A percentile compares a stretch with the other conserved stretches of the same genome.
phyloP scores from a whole-genome alignment of 2,888 invertebrate species.

The Erpobdella octoculata region DNA sequence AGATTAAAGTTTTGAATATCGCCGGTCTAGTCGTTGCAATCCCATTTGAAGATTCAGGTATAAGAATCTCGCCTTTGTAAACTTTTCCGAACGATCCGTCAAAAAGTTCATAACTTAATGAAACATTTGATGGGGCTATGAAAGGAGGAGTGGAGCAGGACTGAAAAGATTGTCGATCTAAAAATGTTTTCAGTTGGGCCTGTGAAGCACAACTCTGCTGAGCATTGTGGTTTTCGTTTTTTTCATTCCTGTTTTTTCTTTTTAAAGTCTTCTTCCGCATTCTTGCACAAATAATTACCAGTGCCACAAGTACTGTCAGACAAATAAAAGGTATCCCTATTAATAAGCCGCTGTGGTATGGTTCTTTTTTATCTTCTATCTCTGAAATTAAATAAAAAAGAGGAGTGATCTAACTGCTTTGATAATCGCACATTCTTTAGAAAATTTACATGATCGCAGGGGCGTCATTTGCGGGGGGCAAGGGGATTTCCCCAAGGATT shows the following conservation, averaged over 20 bases:
- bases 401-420: neutral
- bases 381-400: neutral
- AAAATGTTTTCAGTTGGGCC: neutral
- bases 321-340: neutral
- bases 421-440: neutral
- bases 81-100: constrained; percentile 86
- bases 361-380: neutral
- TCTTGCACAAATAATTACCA: neutral
- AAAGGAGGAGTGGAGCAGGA: constrained; percentile 65
- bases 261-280: neutral
- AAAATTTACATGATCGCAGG: neutral
- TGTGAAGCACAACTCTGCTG: neutral
- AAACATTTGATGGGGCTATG: constrained; percentile 70
- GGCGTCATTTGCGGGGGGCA: too few relatives aligned
- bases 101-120: constrained; percentile 48
- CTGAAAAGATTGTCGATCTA: neutral
- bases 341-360: neutral
- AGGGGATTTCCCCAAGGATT: too few relatives aligned
- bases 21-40: constrained; percentile 72
- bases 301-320: neutral
- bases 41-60: constrained; percentile 38
- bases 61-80: constrained; percentile 78
- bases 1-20: constrained; percentile 86
- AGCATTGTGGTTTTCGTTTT: neutral
- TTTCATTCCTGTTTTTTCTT: neutral